A percentile compares a stretch with the other conserved stretches of the same genome.
phyloP scores from a whole-genome alignment of 1,140 invertebrate genomes.

The Cydia fagiglandana region DNA sequence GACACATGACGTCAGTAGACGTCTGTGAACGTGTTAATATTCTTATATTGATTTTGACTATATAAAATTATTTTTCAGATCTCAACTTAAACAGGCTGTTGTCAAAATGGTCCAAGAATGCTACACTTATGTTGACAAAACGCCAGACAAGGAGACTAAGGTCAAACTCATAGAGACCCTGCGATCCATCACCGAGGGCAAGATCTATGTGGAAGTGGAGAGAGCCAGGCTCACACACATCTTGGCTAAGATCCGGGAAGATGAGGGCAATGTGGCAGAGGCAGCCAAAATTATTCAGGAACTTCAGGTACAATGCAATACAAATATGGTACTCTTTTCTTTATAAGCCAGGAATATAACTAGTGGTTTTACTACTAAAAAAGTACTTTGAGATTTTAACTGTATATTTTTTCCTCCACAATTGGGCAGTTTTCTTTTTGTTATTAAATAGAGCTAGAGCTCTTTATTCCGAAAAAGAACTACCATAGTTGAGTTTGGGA shows the following conservation, averaged over 20 bases:
- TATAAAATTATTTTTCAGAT: conserved; percentile 76
- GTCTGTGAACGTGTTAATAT: neutral
- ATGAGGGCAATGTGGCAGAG: conserved; percentile 93
- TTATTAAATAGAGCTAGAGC: too few species aligned
- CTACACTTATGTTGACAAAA: conserved; percentile 96
- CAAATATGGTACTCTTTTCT: neutral
- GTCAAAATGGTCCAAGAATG: conserved; percentile 99
- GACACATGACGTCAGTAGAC: too few species aligned
- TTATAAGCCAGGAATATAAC: too few species aligned
- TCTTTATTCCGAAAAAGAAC: too few species aligned
- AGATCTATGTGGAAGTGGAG: conserved; percentile 99
- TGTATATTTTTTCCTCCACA: too few species aligned
- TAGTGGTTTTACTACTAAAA: too few species aligned
- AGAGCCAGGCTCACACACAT: conserved; percentile 96
- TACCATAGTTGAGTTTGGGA: too few species aligned
- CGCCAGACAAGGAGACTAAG: conserved; percentile 93
- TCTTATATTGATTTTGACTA: conserved; percentile 9
- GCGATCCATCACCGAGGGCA: conserved; percentile 97
- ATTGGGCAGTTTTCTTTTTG: too few species aligned
- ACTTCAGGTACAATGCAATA: conserved; percentile 83
- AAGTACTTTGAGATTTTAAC: too few species aligned
- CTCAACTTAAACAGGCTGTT: conserved; percentile 98
- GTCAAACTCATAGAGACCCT: conserved; percentile 98
- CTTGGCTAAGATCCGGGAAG: conserved; percentile 95
- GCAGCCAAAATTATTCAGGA: conserved; percentile 97